phyloP scores from a whole-genome alignment of 2,888 invertebrate species.

The Diarsia brunnea region DNA sequence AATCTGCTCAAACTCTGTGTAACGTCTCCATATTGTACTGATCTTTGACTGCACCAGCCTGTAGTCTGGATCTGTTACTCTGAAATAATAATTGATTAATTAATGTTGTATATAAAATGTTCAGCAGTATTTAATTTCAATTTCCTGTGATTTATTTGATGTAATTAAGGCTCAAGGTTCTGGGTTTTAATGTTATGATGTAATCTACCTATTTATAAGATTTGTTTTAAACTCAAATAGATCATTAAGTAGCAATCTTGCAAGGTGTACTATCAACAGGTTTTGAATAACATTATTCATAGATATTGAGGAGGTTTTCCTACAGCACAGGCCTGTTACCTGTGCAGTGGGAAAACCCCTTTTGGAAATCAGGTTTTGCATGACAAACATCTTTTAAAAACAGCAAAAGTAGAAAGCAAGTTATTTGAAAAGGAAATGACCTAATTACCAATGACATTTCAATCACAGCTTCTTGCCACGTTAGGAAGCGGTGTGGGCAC shows the following conservation, averaged over 20 bases:
- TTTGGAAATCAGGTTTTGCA: background rate
- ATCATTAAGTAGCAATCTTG: background rate
- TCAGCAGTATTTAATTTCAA: background rate
- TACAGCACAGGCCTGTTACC: background rate
- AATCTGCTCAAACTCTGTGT: slow-evolving; percentile 96
- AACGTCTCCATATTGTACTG: slow-evolving; percentile 94
- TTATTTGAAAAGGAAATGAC: slow-evolving; percentile 37
- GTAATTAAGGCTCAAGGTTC: background rate
- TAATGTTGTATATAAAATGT: background rate
- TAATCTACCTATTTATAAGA: background rate
- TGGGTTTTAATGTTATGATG: background rate
- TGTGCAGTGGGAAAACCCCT: background rate
- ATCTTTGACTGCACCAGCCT: slow-evolving; percentile 91
- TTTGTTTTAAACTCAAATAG: background rate
- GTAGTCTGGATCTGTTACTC: slow-evolving; percentile 92
- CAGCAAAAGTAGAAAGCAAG: slow-evolving; percentile 31
- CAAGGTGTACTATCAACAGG: slow-evolving; percentile 4
- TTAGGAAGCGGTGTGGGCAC: slow-evolving; percentile 30
- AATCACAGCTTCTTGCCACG: slow-evolving; percentile 33
- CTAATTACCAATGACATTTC: slow-evolving; percentile 34
- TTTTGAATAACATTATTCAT: background rate
- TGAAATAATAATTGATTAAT: slow-evolving; percentile 80
- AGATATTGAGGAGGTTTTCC: background rate
- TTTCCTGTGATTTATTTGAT: background rate
- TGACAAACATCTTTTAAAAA: background rate